phyloP scores from a whole-genome alignment of 2,113 vertebrate species.

The Nesogale talazaci region DNA sequence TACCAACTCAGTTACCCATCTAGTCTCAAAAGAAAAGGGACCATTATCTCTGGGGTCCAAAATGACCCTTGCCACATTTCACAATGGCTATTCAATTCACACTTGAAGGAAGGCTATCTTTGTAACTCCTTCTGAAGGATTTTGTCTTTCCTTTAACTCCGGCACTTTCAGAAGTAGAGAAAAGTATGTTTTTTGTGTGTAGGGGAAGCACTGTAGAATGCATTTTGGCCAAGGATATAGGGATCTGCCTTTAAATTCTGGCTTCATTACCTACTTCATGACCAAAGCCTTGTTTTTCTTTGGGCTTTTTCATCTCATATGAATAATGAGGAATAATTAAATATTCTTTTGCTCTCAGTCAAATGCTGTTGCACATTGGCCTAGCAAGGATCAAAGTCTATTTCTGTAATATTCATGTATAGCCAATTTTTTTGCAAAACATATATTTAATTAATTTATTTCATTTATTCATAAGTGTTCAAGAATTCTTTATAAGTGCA shows the following conservation, averaged over 20 bases:
- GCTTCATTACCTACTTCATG: neutral
- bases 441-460: too few relatives aligned
- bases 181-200: neutral
- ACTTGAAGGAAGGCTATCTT: neutral
- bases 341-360: neutral
- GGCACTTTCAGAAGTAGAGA: neutral
- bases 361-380: neutral
- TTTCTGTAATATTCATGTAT: neutral
- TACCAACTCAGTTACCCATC: neutral
- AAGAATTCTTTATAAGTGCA: too few relatives aligned
- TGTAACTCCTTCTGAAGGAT: neutral
- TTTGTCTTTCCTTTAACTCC: neutral
- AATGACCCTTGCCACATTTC: neutral
- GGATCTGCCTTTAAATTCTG: neutral
- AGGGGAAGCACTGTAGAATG: neutral
- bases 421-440: too few relatives aligned
- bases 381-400: neutral
- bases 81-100: neutral
- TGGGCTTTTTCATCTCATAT: neutral
- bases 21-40: conserved; percentile 21
- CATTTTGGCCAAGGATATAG: neutral
- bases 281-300: neutral
- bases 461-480: too few relatives aligned
- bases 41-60: conserved; percentile 29
- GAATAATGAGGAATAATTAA: conserved; percentile 10